Conservation (phyloP, 2,888 invertebrate genomes). For the Protonemura montana region DNA sequence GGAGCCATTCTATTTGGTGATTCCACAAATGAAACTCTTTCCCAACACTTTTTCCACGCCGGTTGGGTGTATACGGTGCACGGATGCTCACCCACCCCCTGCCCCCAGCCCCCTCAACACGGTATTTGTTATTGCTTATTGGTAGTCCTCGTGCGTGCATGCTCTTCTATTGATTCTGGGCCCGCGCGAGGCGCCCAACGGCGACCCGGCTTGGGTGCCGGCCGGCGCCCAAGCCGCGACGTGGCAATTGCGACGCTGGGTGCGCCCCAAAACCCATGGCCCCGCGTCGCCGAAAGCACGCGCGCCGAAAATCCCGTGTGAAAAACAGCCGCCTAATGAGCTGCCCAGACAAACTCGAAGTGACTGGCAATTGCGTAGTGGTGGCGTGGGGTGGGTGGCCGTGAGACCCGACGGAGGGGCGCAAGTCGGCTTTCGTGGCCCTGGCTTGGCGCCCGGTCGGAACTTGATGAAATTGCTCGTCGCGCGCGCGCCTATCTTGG, state of each 20-base stretch:
- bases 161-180: slow-evolving; percentile 32
- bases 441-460: background rate
- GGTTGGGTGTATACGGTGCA: background rate
- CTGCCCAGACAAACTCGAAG: background rate
- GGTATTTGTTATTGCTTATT: slow-evolving; percentile 41
- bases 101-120: background rate
- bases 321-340: background rate
- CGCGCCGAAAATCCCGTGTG: background rate
- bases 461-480: background rate
- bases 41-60: slow-evolving; percentile 29
- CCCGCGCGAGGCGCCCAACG: background rate
- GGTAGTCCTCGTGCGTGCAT: slow-evolving; percentile 35
- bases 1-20: slow-evolving; percentile 35
- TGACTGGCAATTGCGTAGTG: background rate
- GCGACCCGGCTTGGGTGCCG: background rate
- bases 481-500: too few species aligned
- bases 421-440: too few species aligned
- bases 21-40: slow-evolving; percentile 37
- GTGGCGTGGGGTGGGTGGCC: background rate
- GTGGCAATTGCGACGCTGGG: too few species aligned
- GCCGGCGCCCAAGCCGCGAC: background rate
- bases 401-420: too few species aligned
- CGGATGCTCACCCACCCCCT: background rate
- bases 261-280: too few species aligned
- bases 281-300: too few species aligned